Conservation (phyloP, 2,888 invertebrate species). For the Antitype chi region DNA sequence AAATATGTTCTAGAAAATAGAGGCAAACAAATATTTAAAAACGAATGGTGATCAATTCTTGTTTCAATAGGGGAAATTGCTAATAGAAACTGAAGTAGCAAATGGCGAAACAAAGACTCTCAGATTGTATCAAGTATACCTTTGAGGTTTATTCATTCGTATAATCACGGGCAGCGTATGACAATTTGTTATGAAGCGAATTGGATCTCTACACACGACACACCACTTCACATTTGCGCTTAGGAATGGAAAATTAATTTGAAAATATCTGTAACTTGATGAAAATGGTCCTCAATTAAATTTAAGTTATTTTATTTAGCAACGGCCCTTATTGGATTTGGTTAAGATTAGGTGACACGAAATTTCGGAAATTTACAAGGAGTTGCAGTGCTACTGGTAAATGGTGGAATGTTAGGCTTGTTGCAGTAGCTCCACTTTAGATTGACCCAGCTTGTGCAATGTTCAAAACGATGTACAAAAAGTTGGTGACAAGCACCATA, state of each 20-base stretch:
- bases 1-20: not conserved
- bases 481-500: not conserved
- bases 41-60: too few relatives aligned
- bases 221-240: not conserved
- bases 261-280: too few relatives aligned
- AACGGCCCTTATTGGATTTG: too few relatives aligned
- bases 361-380: not conserved
- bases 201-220: not conserved
- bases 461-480: not conserved
- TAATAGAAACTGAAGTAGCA: not conserved
- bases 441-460: not conserved
- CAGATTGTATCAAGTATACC: not conserved
- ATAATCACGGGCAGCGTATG: not conserved
- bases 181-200: constrained; percentile 1
- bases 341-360: not conserved
- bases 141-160: constrained; percentile 18
- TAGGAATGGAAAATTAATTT: not conserved
- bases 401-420: not conserved
- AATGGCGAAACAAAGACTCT: not conserved
- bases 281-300: not conserved
- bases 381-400: not conserved
- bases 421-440: not conserved
- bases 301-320: not conserved
- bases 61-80: not conserved
- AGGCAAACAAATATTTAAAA: too few relatives aligned